phyloP scores from a whole-genome alignment of 2,113 vertebrate species.

The Halichoeres trimaculatus region DNA sequence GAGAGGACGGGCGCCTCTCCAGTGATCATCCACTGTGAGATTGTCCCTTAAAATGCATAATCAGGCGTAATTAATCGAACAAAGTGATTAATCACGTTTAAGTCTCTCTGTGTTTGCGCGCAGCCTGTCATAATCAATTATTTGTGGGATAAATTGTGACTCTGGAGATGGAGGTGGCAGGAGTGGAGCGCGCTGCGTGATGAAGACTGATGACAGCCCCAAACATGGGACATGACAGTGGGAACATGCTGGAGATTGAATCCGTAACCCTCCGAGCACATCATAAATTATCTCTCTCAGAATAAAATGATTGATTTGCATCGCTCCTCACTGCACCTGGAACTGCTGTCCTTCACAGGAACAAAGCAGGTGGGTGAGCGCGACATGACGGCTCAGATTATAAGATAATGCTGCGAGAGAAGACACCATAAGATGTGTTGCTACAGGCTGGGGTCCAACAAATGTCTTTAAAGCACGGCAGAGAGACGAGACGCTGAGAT shows the following conservation, averaged over 20 bases:
- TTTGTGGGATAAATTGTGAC: conserved; percentile 91
- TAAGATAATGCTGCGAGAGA: conserved; percentile 29
- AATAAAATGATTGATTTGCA: conserved; percentile 97
- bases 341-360: conserved; percentile 77
- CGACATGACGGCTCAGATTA: conserved; percentile 13
- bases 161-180: conserved; percentile 90
- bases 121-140: conserved; percentile 96
- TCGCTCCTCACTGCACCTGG: conserved; percentile 85
- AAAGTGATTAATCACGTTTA: conserved; percentile 93
- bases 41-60: conserved; percentile 76
- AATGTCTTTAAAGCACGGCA: conserved; percentile 12
- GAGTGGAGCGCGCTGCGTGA: conserved; percentile 84
- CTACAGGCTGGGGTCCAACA: conserved; percentile 28
- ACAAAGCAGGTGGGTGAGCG: conserved; percentile 36
- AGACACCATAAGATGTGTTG: conserved; percentile 38
- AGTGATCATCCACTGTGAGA: conserved; percentile 60
- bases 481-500: conserved; percentile 3
- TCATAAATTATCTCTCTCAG: conserved; percentile 96
- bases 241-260: conserved; percentile 91
- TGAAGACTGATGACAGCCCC: conserved; percentile 95
- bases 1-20: conserved; percentile 45
- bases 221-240: conserved; percentile 88
- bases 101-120: conserved; percentile 87
- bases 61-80: conserved; percentile 83
- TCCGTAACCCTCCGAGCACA: conserved; percentile 91